Percentiles rank a stretch among this genome's conserved stretches.
Evolutionary conservation across 2,113 vertebrate genomes (phyloP).

Genomic region (Pan troglodytes): NHGRI_mPanTro3-v2.1_pri NC_072415.2:47279501-47280000

Average conservation of each 20-base stretch:
- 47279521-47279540: slow-evolving; percentile 14
- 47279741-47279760: background rate
- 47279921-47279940: background rate
- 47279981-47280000: background rate
- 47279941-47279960: background rate
- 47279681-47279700: slow-evolving; percentile 32
- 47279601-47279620: slow-evolving; percentile 65
- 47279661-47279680: slow-evolving; percentile 54
- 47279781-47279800: background rate
- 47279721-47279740: background rate
- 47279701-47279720: background rate
- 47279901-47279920: background rate
- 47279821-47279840: background rate
- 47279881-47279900: background rate
- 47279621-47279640: slow-evolving; percentile 69
- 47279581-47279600: slow-evolving; percentile 64
- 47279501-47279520: slow-evolving; percentile 44
- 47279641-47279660: slow-evolving; percentile 55
- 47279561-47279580: slow-evolving; percentile 65
- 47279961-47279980: background rate
- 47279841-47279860: background rate
- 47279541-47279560: slow-evolving; percentile 71
- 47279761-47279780: background rate
- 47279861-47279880: background rate
- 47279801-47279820: background rate